Evolutionary conservation across 2,113 vertebrate genomes (phyloP).

Genomic region (Podocnemis expansa): DNA sequence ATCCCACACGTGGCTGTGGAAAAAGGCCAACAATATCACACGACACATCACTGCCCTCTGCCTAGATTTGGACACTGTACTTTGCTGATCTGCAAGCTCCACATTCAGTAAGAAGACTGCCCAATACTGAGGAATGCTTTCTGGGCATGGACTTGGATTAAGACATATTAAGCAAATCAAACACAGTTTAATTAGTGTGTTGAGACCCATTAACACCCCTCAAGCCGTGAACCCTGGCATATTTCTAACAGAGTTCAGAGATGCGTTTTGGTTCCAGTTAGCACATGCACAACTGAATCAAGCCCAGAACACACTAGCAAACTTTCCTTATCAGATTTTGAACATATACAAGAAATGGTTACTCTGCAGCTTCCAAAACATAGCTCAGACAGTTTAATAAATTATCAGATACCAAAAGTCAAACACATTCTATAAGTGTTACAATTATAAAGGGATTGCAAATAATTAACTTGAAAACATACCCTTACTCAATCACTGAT

Average conservation of each 20-base stretch:
- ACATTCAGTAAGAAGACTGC: no score
- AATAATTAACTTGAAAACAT: background rate
- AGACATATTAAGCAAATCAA: background rate
- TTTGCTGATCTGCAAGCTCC: no score
- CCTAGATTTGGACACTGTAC: no score
- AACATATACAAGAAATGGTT: no score
- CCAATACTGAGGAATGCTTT: fast-evolving
- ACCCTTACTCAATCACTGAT: background rate
- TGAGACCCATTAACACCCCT: background rate
- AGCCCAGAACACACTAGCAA: background rate
- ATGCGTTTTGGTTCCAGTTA: background rate
- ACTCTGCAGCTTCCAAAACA: background rate
- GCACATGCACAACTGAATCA: no score
- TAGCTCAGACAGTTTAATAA: background rate
- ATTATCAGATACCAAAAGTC: background rate
- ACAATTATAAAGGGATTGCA: background rate
- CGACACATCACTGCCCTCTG: no score
- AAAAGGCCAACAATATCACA: no score
- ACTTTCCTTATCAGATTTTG: background rate
- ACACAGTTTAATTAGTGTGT: background rate
- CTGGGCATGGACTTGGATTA: background rate
- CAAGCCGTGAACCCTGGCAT: background rate
- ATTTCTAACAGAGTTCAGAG: background rate
- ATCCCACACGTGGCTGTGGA: no score
- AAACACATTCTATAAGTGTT: background rate